Percentiles rank a stretch among this genome's conserved stretches.
Conservation (phyloP, 37 sponge, comb jelly and placozoan genomes). For the Tethya wilhelma region DNA sequence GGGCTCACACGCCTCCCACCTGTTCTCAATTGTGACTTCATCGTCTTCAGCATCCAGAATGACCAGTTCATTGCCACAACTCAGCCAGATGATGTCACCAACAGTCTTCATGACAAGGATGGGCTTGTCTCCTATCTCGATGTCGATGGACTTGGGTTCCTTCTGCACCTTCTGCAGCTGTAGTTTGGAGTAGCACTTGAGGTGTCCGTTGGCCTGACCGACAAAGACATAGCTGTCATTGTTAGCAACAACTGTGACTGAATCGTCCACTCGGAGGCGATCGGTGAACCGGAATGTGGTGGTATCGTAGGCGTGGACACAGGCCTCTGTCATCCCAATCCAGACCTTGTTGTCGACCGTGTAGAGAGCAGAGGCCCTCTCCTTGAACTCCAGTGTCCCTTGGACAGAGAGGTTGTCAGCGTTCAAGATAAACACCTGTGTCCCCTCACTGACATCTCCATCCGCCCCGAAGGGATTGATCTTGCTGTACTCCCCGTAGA, state of each 20-base stretch:
- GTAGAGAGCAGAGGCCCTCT: constrained; percentile 58
- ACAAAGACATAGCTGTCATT: constrained; percentile 79
- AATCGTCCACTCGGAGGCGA: constrained; percentile 59
- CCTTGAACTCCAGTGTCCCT: constrained; percentile 71
- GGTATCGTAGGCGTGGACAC: constrained; percentile 80
- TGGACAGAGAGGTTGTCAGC: constrained; percentile 68
- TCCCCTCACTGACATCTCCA: constrained; percentile 42
- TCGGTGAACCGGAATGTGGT: constrained; percentile 76
- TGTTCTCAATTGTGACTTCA: constrained; percentile 11
- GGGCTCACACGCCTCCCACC: constrained; percentile 43
- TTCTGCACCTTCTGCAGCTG: constrained; percentile 38
- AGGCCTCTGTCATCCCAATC: constrained; percentile 78
- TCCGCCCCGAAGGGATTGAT: constrained; percentile 1
- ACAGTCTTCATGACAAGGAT: constrained; percentile 76
- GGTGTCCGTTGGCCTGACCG: constrained; percentile 75
- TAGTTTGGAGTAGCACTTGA: constrained; percentile 76
- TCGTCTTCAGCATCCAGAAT: constrained; percentile 68
- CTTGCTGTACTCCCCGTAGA: constrained; percentile 64
- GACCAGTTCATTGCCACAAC: constrained; percentile 76
- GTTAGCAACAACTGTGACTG: constrained; percentile 71
- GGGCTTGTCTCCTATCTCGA: constrained; percentile 59
- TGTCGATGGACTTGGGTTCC: not conserved
- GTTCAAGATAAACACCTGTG: constrained; percentile 82
- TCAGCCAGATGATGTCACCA: constrained; percentile 62
- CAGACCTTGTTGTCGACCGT: constrained; percentile 77